phyloP scores from a whole-genome alignment of 2,113 vertebrate species.

The Rhagologus leucostigma region DNA sequence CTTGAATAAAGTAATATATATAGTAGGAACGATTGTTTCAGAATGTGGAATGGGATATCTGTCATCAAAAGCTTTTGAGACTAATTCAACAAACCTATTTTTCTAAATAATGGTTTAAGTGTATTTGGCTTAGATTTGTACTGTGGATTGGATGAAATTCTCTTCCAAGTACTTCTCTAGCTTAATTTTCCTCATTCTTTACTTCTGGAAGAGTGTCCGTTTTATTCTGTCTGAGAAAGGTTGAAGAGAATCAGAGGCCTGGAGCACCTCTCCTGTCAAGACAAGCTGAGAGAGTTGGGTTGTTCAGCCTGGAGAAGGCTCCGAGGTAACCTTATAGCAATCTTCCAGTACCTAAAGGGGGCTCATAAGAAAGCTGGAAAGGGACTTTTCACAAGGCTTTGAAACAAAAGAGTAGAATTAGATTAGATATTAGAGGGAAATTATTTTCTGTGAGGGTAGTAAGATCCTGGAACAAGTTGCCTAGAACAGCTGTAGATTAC shows the following conservation, averaged over 20 bases:
- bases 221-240: background rate
- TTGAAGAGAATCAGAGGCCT: background rate
- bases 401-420: background rate
- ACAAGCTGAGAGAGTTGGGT: background rate
- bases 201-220: background rate
- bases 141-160: background rate
- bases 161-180: background rate
- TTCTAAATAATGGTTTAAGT: background rate
- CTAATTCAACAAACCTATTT: background rate
- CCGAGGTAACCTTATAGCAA: background rate
- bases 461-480: background rate
- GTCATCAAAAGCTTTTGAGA: background rate
- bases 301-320: background rate
- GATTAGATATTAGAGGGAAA: background rate
- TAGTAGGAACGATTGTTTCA: background rate
- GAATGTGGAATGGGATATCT: background rate
- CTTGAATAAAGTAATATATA: background rate
- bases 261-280: background rate
- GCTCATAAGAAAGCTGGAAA: background rate
- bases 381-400: background rate
- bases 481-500: background rate
- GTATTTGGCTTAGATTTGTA: background rate
- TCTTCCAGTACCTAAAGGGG: background rate
- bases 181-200: background rate
- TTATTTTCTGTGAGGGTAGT: background rate